Conservation (phyloP, 2,113 vertebrate species). For the Pogonocichla stellata region DNA sequence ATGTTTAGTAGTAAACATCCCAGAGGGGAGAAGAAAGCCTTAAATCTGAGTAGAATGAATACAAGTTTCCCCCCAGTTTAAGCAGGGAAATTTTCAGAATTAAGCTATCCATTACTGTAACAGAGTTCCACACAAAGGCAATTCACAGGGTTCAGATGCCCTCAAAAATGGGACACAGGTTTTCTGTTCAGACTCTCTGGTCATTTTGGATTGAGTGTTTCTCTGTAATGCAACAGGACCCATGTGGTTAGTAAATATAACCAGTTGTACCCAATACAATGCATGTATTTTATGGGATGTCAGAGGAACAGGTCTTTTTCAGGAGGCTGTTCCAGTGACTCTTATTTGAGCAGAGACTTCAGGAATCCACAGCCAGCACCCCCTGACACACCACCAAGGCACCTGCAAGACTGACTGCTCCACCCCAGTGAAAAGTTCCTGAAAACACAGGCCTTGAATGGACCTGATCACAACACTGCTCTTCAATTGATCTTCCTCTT, state of each 20-base stretch:
- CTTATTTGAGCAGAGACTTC: neutral
- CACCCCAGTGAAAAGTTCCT: neutral
- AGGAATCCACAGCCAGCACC: neutral
- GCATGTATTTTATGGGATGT: neutral
- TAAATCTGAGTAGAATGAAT: neutral
- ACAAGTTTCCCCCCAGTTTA: neutral
- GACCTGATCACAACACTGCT: neutral
- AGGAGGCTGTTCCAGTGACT: neutral
- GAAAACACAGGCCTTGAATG: accelerated
- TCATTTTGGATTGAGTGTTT: neutral
- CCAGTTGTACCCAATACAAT: neutral
- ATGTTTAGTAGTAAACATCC: neutral
- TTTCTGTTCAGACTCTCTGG: neutral
- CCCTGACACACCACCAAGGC: neutral
- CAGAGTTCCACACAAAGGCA: neutral
- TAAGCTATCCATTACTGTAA: neutral
- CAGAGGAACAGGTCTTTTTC: neutral
- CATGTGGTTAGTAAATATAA: neutral
- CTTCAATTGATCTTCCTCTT: neutral
- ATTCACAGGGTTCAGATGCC: neutral
- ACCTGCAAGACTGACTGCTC: neutral
- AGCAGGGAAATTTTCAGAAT: neutral
- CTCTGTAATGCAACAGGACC: neutral
- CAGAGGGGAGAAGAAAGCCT: neutral
- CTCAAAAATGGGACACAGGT: neutral